Conservation (phyloP, 2,113 vertebrate species). For the Nothoprocta pentlandii region DNA sequence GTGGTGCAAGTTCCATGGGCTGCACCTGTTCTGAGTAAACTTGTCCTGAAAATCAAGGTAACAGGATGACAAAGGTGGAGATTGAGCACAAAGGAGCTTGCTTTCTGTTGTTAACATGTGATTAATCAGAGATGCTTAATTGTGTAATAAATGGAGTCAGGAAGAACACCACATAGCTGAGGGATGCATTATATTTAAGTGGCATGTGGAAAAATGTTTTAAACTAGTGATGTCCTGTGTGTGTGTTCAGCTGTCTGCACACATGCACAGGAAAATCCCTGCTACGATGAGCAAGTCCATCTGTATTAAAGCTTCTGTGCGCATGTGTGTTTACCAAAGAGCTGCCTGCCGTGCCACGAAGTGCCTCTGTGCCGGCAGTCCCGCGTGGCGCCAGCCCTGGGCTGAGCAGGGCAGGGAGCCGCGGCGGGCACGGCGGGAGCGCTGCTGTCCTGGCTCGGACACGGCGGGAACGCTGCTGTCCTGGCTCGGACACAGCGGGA, state of each 20-base stretch:
- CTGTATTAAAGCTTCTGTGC: background rate
- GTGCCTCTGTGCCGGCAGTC: constrained; percentile 73
- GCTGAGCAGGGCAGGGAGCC: too few relatives aligned
- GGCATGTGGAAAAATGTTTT: constrained; percentile 31
- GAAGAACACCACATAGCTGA: background rate
- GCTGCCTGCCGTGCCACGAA: constrained; percentile 77
- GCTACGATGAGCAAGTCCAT: too few relatives aligned
- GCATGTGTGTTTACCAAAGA: constrained; percentile 75
- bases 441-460: too few relatives aligned
- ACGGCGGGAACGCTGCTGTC: too few relatives aligned
- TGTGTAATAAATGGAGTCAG: background rate
- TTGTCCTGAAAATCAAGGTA: background rate
- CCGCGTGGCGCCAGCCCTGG: background rate
- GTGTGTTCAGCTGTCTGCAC: background rate
- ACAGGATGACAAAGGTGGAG: background rate
- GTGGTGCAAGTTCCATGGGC: background rate
- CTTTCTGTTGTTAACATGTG: constrained; percentile 24
- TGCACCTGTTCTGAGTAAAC: background rate
- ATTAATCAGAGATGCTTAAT: constrained; percentile 10
- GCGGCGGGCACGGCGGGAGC: too few relatives aligned
- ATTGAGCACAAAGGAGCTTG: constrained; percentile 1
- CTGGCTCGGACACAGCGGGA: too few relatives aligned
- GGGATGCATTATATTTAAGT: background rate
- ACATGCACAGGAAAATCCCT: background rate
- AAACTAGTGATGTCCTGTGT: background rate